Evolutionary conservation across 2,113 vertebrate species (phyloP), one percentile per base, ranked within the genome.

Genomic region (Camelus bactrianus): DNA sequence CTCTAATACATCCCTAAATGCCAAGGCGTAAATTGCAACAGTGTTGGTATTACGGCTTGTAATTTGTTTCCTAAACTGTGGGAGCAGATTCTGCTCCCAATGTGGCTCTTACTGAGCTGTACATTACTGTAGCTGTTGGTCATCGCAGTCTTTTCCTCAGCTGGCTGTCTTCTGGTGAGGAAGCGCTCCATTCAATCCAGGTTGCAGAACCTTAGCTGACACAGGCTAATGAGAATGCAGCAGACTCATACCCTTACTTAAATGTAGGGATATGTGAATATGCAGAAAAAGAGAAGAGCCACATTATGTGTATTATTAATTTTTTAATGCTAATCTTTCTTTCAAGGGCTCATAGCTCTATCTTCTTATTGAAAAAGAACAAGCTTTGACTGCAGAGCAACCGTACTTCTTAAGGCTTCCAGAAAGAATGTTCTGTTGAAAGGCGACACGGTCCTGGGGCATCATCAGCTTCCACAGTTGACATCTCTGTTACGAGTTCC

Each of bases 401-500:
- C 58, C 12, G 0, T 79, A 65, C 46, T 91, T 77, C 76, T 54
- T 46, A 42, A 52, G n/a, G 5, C 48, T 82, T 82, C 91, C 64
- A 48, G 30, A 64, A 93, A 80, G 91, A 89, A 84, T 13, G 10
- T 19, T 60, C 48, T 77, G 86, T 80, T 94, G 89, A 86, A 60
- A 77, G 91, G 84, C 0, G 10, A 75, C 28, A 9, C 0, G 1
- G 70, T 73, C 13, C 56, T 35, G 1, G 38, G 62, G 32, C 35
- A 90, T 38, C 81, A 89, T 76, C 91, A 28, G 0, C 87, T 67
- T 60, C 90, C 48, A 16, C 52, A 26, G 70, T 22, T 81, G 95
- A 95, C 94, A 64, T 92, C 95, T 93, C 81, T 87, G 62, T 91
- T 94, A 92, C 1, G 70, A 94, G 64, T 69, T 94, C 38, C 84